Evolutionary conservation across 2,888 invertebrate genomes (phyloP), one percentile per base, ranked within the genome.

Genomic region (Strigamia crassipes): DNA sequence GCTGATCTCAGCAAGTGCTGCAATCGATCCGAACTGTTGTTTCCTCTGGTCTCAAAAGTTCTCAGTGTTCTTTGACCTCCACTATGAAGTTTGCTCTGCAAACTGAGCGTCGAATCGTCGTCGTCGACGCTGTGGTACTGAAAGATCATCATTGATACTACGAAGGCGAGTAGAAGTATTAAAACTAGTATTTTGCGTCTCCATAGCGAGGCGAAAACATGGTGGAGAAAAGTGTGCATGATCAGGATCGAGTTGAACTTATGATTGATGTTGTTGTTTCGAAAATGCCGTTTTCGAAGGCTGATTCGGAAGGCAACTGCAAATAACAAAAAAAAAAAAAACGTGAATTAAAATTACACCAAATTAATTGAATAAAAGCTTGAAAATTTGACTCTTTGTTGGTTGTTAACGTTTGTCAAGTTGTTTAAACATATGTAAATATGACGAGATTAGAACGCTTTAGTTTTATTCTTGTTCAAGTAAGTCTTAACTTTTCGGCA

Each of bases 61-160:
- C 81, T 34, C 66, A 81, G 18, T 31, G 81, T 81, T 66, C 81
- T 56, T 21, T 81, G 81, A 34, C 81, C 81, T 18, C 81, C 66
- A 27, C 27, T 73, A 27, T 23, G 73, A 51, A 51, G 46, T 56
- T 66, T 66, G 34, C 27, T 42, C 10, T 66, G 81, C n/a, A 51
- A 21, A 46, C 31, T 42, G 12, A 27, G 31, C 23, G 61, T 27
- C 21, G 41, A 18, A 38, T 46, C 56, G 15, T 81, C 82, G 10
- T 73, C 81, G n/a, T 83, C 79, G 18, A 83, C 82, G 23, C 42
- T 82, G 73, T 81, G 79, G n/a, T 83, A 83, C 80, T 83, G 83
- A 21, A 82, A 23, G 8, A 83, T n/a, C n/a, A 83, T 42, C 78
- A 82, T 73, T 10, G 83, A 46, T 8, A 82, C 81, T 0, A 82